Percentiles rank a stretch among this genome's conserved stretches.
These are phyloP conservation scores for Apotomis turbidana DNA, from an alignment of 2,888 invertebrate genomes.

Conservation along the genomic window DNA sequence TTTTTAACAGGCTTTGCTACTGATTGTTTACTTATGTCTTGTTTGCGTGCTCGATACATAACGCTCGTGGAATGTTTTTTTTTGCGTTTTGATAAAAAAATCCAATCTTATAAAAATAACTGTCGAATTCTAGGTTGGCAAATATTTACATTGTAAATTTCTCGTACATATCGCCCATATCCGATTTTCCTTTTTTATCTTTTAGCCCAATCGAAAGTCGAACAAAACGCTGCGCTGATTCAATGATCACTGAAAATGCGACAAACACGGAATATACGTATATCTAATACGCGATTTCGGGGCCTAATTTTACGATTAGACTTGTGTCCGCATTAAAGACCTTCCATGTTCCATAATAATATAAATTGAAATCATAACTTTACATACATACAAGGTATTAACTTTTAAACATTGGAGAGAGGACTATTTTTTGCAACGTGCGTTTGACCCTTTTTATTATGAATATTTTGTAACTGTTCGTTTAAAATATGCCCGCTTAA, in stretches of 20 bases:
- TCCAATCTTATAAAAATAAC: slow-evolving; percentile 4
- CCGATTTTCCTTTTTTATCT: neutral
- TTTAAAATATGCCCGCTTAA: neutral
- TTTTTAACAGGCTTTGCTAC: neutral
- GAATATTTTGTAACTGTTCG: too few relatives aligned
- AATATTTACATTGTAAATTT: slow-evolving; percentile 26
- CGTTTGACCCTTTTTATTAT: too few relatives aligned
- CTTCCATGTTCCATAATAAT: too few relatives aligned
- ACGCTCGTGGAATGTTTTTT: neutral
- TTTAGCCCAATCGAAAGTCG: neutral
- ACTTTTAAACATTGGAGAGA: too few relatives aligned
- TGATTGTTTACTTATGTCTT: neutral
- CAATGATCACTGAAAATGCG: neutral
- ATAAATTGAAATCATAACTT: too few relatives aligned
- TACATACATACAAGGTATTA: too few relatives aligned
- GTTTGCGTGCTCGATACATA: neutral
- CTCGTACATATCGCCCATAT: neutral
- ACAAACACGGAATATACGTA: too few relatives aligned
- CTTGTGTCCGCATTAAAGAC: too few relatives aligned
- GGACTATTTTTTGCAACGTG: too few relatives aligned
- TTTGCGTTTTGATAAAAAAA: neutral
- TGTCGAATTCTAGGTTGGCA: slow-evolving; percentile 4
- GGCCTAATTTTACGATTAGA: too few relatives aligned
- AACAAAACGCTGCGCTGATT: neutral
- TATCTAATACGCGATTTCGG: too few relatives aligned